phyloP scores from a whole-genome alignment of 2,888 invertebrate species.

The Tetragnatha montana region DNA sequence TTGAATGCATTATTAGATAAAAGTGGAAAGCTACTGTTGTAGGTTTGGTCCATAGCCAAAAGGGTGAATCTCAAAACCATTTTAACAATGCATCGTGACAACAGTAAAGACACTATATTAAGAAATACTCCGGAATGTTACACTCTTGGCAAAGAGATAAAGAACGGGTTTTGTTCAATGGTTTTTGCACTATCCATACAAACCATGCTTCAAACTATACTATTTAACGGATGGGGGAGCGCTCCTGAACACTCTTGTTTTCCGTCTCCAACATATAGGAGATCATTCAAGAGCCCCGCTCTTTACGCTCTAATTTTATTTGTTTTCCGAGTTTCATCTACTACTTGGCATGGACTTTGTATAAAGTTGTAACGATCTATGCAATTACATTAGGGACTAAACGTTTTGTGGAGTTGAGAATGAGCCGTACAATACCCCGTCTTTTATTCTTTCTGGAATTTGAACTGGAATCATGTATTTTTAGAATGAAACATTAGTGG shows the following conservation, averaged over 20 bases:
- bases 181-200: constrained; percentile 48
- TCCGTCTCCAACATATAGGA: constrained; percentile 17
- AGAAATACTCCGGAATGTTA: constrained; percentile 62
- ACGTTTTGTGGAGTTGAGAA: no score
- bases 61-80: constrained; percentile 68
- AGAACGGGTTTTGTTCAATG: constrained; percentile 67
- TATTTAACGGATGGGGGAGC: constrained; percentile 49
- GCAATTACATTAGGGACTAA: no score
- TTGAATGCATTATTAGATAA: constrained; percentile 71
- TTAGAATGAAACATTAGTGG: no score
- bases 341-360: not conserved
- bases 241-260: constrained; percentile 43
- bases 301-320: constrained; percentile 26
- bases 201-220: constrained; percentile 64
- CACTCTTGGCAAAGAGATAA: constrained; percentile 63
- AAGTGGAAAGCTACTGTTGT: constrained; percentile 71
- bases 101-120: constrained; percentile 69
- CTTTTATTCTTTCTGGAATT: no score
- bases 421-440: no score
- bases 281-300: constrained; percentile 34
- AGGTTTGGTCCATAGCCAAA: constrained; percentile 69
- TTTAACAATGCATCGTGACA: constrained; percentile 71
- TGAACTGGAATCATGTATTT: no score
- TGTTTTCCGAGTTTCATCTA: not conserved
- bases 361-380: not conserved